Evolutionary conservation across 2,113 vertebrate genomes (phyloP).

Genomic region (Gracilinanus agilis): DNA sequence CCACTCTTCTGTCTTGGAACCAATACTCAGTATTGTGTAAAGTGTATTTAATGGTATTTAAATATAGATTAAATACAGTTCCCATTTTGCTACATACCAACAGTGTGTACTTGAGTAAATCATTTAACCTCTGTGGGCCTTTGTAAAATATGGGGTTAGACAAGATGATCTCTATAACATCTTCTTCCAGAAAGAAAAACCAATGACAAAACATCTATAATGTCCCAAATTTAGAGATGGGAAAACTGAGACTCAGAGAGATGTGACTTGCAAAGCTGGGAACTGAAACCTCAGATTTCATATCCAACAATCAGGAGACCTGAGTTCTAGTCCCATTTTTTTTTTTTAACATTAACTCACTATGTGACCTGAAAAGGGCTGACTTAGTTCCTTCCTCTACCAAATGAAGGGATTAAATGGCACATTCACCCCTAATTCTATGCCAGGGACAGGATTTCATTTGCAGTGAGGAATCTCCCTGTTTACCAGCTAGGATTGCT

Average conservation of each 20-base stretch:
- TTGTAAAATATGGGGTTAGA: background rate
- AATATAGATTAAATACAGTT: background rate
- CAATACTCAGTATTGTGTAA: too few species aligned
- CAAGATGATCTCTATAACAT: background rate
- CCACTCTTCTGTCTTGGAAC: too few species aligned
- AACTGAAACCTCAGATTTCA: background rate
- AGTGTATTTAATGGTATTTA: background rate
- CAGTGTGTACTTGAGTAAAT: background rate
- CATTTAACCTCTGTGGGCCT: background rate
- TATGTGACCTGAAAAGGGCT: background rate
- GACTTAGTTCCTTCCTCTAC: background rate
- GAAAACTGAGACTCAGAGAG: background rate
- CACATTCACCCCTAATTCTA: too few species aligned
- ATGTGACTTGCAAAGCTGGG: background rate
- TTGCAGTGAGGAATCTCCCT: background rate
- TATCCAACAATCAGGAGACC: background rate
- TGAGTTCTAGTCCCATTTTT: background rate
- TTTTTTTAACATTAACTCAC: background rate
- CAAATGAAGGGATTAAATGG: background rate
- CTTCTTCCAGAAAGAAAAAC: background rate
- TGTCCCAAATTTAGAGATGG: background rate
- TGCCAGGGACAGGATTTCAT: background rate
- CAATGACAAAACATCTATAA: background rate
- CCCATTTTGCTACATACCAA: background rate
- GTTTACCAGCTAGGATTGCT: conserved; percentile 13